A percentile compares a stretch with the other conserved stretches of the same genome.
These are phyloP conservation scores for Lota lota DNA, from an alignment of 2,113 vertebrate genomes.

Conservation along the genomic window DNA sequence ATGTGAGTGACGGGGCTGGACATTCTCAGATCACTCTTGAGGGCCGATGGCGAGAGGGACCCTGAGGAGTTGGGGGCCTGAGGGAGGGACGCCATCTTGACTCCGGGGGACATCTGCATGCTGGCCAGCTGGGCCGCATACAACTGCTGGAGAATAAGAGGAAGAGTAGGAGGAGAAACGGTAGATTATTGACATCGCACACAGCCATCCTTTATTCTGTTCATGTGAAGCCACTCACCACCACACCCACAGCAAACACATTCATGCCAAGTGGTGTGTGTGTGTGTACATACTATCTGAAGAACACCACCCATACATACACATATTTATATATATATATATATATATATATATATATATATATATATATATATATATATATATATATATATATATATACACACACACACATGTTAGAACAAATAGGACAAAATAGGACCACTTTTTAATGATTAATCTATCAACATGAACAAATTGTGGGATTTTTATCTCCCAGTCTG, in stretches of 20 bases:
- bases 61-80: constrained; percentile 85
- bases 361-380: background rate
- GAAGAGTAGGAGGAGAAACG: constrained; percentile 3
- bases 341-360: background rate
- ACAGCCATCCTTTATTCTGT: constrained; percentile 9
- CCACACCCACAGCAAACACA: background rate
- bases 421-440: too few relatives aligned
- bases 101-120: constrained; percentile 94
- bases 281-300: constrained; percentile 5
- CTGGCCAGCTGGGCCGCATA: constrained; percentile 94
- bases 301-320: constrained; percentile 21
- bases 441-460: too few relatives aligned
- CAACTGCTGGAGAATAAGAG: constrained; percentile 83
- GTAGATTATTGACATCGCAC: constrained; percentile 44
- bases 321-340: constrained; percentile 2
- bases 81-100: constrained; percentile 89
- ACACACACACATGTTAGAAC: too few relatives aligned
- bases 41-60: constrained; percentile 84
- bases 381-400: background rate
- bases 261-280: constrained; percentile 17
- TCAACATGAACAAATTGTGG: too few relatives aligned
- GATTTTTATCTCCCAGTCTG: too few relatives aligned
- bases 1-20: constrained; percentile 87
- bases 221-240: constrained; percentile 5
- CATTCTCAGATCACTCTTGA: constrained; percentile 90